Percentiles rank a stretch among this genome's conserved stretches.
These are phyloP conservation scores for Mercenaria mercenaria DNA, from an alignment of 1,140 invertebrate species.

Conservation along the genomic window DNA sequence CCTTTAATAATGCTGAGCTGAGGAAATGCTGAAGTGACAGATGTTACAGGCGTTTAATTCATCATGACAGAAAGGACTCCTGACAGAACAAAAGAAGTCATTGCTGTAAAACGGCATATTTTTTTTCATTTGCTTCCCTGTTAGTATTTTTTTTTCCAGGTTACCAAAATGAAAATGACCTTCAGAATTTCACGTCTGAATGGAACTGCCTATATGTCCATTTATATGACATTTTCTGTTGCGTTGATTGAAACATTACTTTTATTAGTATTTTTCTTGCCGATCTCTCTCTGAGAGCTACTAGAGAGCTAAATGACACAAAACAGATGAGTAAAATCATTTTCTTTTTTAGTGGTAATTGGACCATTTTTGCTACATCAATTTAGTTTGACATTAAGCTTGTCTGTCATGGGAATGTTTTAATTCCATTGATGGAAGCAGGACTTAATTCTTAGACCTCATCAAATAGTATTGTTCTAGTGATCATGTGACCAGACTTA, in stretches of 20 bases:
- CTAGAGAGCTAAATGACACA: no score
- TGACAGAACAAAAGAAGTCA: background rate
- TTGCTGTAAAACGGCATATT: no score
- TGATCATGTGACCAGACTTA: slow-evolving; percentile 24
- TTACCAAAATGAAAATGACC: no score
- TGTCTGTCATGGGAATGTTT: background rate
- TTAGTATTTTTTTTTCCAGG: no score
- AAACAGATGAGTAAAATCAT: background rate
- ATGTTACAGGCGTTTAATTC: background rate
- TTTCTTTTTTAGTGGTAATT: background rate
- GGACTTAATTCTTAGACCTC: background rate
- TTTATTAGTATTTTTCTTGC: no score
- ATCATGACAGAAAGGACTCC: background rate
- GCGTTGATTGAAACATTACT: no score
- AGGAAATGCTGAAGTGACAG: background rate
- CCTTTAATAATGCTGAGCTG: background rate
- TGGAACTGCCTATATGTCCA: no score
- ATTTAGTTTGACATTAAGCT: background rate
- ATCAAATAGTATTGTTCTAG: slow-evolving; percentile 45
- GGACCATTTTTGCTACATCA: background rate
- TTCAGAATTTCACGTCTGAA: no score
- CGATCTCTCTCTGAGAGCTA: no score
- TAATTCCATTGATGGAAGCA: slow-evolving; percentile 15
- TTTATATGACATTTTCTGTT: no score
- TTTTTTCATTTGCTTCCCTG: no score